phyloP scores from a whole-genome alignment of 2,888 invertebrate genomes.

The Hirtodrosophila histrioides region DNA sequence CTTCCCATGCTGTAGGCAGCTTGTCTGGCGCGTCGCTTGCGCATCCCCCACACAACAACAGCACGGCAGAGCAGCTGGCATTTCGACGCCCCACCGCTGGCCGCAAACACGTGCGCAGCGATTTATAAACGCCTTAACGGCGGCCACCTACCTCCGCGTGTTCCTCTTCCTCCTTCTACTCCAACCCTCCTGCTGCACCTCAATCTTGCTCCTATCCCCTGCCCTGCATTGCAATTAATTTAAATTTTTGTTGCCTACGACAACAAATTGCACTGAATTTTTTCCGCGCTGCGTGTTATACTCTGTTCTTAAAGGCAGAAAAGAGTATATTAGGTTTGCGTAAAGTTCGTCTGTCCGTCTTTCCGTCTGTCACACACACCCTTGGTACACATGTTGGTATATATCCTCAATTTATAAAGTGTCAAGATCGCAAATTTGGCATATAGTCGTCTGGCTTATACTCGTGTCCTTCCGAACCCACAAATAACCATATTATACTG shows the following conservation, averaged over 20 bases:
- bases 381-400: too few species aligned
- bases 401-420: too few species aligned
- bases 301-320: too few species aligned
- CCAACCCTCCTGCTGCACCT: neutral
- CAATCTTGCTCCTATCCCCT: neutral
- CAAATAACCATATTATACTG: too few species aligned
- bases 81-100: conserved; percentile 25
- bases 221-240: conserved; percentile 54
- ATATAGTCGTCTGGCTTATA: too few species aligned
- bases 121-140: conserved; percentile 32
- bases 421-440: too few species aligned
- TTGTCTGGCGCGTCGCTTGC: conserved; percentile 56
- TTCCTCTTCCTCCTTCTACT: neutral
- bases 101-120: conserved; percentile 67
- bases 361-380: too few species aligned
- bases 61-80: conserved; percentile 21
- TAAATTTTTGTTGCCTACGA: conserved; percentile 68
- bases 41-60: conserved; percentile 3
- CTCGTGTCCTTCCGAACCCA: too few species aligned
- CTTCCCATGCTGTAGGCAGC: conserved; percentile 52
- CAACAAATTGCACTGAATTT: conserved; percentile 56
- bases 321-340: too few species aligned
- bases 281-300: conserved; percentile 12
- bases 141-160: neutral
- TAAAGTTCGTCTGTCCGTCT: too few species aligned